Evolutionary conservation across 1,140 invertebrate species (phyloP), one percentile per base, ranked within the genome.

Genomic region (Drosophila kanapiae): DNA sequence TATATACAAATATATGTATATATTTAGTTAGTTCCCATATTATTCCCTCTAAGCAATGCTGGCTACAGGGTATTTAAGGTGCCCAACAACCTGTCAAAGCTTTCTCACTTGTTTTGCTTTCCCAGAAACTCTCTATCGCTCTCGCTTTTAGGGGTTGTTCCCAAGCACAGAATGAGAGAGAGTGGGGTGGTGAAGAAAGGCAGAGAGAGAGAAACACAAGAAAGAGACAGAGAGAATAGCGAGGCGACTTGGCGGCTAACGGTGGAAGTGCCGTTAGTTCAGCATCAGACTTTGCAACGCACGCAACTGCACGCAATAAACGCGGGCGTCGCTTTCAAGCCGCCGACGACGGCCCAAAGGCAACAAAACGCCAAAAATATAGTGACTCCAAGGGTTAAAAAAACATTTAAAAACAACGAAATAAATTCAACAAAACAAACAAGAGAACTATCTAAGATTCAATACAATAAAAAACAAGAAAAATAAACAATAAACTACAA

Each of bases 201-300:
- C 16, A 16, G 35, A 31, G 27, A 43, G n/a, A 40, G 37, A 2
- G 40, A 27, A 43, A 35, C 27, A 42, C 13, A 14, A n/a, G 23
- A 59, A 33, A 38, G 31, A 64, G 49, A 16, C 42, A 11, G 13
- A 48, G 40, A 38, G 38, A 48, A 29, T 33, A 29, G 45, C 61
- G 47, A 87, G 83, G 51, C 72, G 62, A 87, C 84, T 83, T 87
- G 80, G 84, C 54, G 65, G 78, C 72, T 54, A 78, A 37, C 45
- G 49, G 65, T 67, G 61, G 49, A 59, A 75, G 48, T 61, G 62
- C 58, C 42, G 61, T 77, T 53, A 87, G 84, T 87, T 87, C 84
- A 87, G 84, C 84, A 87, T 86, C 80, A 87, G 76, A 86, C 72
- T 75, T 83, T 78, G 77, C 84, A 72, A 75, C 72, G 69, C 40